phyloP scores from a whole-genome alignment of 2,113 vertebrate genomes.

The Lontra canadensis region DNA sequence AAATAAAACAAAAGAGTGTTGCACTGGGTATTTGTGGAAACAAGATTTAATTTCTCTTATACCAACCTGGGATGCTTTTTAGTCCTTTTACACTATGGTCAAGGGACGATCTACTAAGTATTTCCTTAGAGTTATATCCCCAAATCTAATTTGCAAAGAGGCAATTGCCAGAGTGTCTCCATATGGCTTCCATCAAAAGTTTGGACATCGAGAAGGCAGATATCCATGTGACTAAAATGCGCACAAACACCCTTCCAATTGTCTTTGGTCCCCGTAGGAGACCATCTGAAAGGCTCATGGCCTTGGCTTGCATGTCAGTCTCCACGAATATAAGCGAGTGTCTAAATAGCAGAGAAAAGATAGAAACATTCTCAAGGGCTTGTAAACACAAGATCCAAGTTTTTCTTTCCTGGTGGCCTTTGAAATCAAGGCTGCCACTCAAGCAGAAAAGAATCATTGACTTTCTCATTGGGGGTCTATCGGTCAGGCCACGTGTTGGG shows the following conservation, averaged over 20 bases:
- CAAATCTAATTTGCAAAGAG: not conserved
- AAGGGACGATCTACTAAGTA: not conserved
- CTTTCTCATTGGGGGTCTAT: conserved; percentile 66
- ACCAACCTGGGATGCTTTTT: not conserved
- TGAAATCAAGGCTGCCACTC: conserved; percentile 74
- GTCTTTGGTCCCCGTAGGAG: not conserved
- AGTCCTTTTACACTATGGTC: not conserved
- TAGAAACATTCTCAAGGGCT: not conserved
- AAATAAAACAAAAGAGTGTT: not conserved
- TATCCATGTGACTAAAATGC: not conserved
- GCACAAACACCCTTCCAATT: not conserved
- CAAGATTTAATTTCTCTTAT: not conserved
- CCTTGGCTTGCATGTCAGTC: not conserved
- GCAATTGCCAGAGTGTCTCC: not conserved
- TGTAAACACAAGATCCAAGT: conserved; percentile 52
- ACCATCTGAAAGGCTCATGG: not conserved
- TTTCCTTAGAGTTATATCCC: not conserved
- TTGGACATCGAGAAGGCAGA: not conserved
- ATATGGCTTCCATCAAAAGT: not conserved
- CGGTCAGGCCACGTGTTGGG: not conserved
- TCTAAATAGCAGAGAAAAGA: conserved; percentile 4
- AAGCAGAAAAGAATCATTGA: conserved; percentile 69
- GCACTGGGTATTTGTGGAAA: not conserved
- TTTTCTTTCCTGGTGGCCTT: conserved; percentile 65
- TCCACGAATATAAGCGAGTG: not conserved